Evolutionary conservation across 1,140 invertebrate species (phyloP).

Genomic region (Drosophila seguyi): DNA sequence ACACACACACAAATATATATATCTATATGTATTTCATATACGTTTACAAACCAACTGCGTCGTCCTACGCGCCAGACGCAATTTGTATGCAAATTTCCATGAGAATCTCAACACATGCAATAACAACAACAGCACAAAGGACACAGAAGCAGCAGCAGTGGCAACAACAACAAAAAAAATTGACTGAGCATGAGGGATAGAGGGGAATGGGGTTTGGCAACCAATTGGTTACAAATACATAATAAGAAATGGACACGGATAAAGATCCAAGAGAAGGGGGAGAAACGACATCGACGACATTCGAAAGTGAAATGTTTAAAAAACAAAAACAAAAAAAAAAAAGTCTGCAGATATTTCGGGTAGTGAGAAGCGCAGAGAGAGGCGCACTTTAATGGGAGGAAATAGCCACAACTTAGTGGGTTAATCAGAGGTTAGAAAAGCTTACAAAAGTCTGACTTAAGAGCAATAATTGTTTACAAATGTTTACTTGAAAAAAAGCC

Average conservation of each 20-base stretch:
- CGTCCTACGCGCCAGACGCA: slow-evolving; percentile 81
- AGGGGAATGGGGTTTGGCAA: slow-evolving; percentile 15
- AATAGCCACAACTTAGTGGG: no score
- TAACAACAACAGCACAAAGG: slow-evolving; percentile 50
- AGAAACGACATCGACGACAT: slow-evolving; percentile 2
- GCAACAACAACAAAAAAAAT: slow-evolving; percentile 54
- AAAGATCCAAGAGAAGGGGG: background rate
- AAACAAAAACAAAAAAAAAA: no score
- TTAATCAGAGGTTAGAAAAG: background rate
- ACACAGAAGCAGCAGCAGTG: slow-evolving; percentile 30
- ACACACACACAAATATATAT: background rate
- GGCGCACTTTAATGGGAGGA: background rate
- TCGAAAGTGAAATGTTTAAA: slow-evolving; percentile 38
- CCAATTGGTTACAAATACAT: slow-evolving; percentile 53
- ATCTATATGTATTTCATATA: background rate
- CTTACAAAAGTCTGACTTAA: no score
- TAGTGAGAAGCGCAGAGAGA: slow-evolving; percentile 5
- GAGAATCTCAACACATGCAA: slow-evolving; percentile 83
- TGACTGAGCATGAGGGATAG: slow-evolving; percentile 27
- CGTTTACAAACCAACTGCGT: slow-evolving; percentile 21
- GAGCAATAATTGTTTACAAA: background rate
- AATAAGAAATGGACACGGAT: slow-evolving; percentile 63
- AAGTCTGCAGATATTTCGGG: background rate
- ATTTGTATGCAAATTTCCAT: slow-evolving; percentile 84
- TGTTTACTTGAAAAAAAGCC: no score